These are phyloP conservation scores for Dromius quadrimaculatus DNA, from an alignment of 2,888 invertebrate species.

Conservation along the genomic window DNA sequence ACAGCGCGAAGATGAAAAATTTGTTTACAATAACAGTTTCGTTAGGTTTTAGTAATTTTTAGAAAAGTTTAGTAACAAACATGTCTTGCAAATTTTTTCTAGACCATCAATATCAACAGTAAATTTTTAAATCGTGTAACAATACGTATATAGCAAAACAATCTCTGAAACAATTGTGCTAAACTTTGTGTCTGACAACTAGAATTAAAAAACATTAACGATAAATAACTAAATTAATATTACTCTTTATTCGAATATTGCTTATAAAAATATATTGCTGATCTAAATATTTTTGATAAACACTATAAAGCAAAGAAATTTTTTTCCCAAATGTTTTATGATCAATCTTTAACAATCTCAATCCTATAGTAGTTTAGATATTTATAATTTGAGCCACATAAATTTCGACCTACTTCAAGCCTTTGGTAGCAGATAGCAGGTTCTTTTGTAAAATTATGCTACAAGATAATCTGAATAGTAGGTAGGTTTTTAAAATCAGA, in stretches of 20 bases:
- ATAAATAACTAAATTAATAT: constrained; percentile 47
- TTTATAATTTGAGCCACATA: constrained; percentile 51
- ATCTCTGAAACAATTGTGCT: constrained; percentile 50
- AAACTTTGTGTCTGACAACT: constrained; percentile 46
- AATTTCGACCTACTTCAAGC: constrained; percentile 44
- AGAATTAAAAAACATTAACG: constrained; percentile 38
- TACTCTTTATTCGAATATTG: constrained; percentile 49
- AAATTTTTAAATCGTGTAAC: constrained; percentile 34
- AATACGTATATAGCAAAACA: constrained; percentile 49
- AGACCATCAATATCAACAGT: constrained; percentile 8
- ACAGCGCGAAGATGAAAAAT: neutral
- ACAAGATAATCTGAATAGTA: constrained; percentile 28
- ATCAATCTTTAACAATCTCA: constrained; percentile 50
- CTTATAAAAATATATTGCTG: constrained; percentile 54
- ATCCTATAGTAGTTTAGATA: constrained; percentile 38
- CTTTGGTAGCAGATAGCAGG: constrained; percentile 43
- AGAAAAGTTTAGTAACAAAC: constrained; percentile 29
- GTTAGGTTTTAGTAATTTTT: constrained; percentile 6
- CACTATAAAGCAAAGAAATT: constrained; percentile 51
- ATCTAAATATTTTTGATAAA: constrained; percentile 51
- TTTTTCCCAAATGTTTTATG: constrained; percentile 39
- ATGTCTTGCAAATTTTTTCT: constrained; percentile 1
- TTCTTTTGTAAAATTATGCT: constrained; percentile 31
- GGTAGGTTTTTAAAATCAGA: constrained; percentile 35
- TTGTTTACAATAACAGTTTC: no score